Base-by-base conservation (phyloP, 1,140 invertebrate species). In the Samia ricini region DNA sequence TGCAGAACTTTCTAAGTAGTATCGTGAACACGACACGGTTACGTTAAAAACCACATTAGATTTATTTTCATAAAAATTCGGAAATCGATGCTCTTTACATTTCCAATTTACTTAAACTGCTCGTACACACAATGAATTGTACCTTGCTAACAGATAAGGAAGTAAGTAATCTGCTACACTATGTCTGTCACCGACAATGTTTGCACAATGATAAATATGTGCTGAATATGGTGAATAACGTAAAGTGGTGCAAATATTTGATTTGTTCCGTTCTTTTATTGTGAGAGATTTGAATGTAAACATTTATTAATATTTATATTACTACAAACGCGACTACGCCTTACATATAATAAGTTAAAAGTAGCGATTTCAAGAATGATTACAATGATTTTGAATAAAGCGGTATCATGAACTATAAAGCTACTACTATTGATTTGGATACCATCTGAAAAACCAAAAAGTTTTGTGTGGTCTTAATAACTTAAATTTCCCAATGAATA, bases 211-310 rank as follows among this genome's bases (percentile, higher is more conserved):
- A 76, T 77, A 73, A 76, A 64, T 58, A 68, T 74, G 54, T 74
- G 72, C 75, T 77, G 75, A 77, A 71, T 77, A 58, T 68, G 71
- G 64, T 71, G 72, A 74, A 72, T 66, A 69, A 59, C 56, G 66
- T 52, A 21, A 69, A 68, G 57, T 24, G 58, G n/a, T 58, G 69
- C 59, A 61, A 72, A 74, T 74, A 68, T 74, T 77, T 71, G 52
- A n/a, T 60, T 33, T 62, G 60, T 42, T 56, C 57, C 18, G 20
- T 60, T 56, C 66, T 61, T 42, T 60, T 65, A 42, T 42, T 42
- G 33, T 42, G n/a, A 1, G 4, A 42, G 33, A 42, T 42, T 42
- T 42, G 33, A 42, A 42, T 42, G 33, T 42, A 42, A 42, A 42
- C 33, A 15, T 42, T 42, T 42, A 42, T 15, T 42, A 42, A 42